Percentiles rank a stretch among this genome's conserved stretches.
Conservation (phyloP, 2,113 vertebrate species). For the Puffinus mauretanicus region DNA sequence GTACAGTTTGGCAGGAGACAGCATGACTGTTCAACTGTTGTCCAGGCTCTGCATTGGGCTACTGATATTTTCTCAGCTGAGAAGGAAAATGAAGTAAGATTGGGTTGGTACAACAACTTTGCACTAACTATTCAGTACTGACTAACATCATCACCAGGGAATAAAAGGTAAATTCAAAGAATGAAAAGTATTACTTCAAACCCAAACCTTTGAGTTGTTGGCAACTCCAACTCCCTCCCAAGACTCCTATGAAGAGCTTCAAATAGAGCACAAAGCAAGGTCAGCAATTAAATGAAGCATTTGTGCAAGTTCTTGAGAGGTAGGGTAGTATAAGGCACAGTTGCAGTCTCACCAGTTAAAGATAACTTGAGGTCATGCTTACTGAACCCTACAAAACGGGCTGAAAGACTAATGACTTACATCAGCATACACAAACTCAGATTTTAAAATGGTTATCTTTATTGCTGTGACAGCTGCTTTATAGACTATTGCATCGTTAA, state of each 20-base stretch:
- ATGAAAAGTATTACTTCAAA: background rate
- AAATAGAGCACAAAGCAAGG: background rate
- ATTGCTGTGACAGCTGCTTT: conserved; percentile 38
- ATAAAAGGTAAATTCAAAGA: background rate
- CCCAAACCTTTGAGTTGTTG: background rate
- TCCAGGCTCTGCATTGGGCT: background rate
- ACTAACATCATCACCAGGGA: background rate
- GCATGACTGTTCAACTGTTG: background rate
- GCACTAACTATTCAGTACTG: background rate
- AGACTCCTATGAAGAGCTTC: background rate
- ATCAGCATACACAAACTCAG: background rate
- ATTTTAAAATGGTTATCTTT: background rate
- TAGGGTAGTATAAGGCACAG: background rate
- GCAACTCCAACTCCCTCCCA: background rate
- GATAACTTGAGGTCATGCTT: background rate
- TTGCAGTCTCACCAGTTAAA: background rate
- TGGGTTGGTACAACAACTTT: background rate
- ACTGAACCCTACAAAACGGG: background rate
- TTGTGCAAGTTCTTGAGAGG: background rate
- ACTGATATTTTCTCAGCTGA: background rate
- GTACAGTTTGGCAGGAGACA: background rate
- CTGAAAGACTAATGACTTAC: background rate
- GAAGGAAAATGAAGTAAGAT: background rate
- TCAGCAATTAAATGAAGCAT: background rate
- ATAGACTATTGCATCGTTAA: background rate